Conservation (phyloP, 2,113 vertebrate species). For the Pelecanoides urinatrix region DNA sequence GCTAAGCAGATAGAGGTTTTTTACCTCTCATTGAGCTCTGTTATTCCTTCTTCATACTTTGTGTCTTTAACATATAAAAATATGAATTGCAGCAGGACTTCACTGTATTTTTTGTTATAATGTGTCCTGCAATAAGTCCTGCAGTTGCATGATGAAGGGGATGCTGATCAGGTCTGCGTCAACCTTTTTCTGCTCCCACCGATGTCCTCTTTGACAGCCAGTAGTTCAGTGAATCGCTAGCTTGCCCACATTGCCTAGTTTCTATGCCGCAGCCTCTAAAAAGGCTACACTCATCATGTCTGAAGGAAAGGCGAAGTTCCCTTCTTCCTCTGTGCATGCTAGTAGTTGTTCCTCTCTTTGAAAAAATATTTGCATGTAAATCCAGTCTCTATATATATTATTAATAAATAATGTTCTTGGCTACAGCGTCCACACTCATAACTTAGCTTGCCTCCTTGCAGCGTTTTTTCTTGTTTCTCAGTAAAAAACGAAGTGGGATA, state of each 20-base stretch:
- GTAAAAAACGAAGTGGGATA: neutral
- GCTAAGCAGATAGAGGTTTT: neutral
- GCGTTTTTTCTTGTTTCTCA: neutral
- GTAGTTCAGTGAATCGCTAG: neutral
- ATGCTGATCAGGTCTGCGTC: neutral
- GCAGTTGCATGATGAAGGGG: neutral
- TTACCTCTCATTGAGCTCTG: neutral
- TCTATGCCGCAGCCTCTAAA: neutral
- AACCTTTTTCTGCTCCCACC: neutral
- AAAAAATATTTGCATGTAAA: neutral
- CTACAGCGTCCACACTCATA: neutral
- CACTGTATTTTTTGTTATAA: neutral
- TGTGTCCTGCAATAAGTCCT: neutral
- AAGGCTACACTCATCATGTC: rapidly evolving
- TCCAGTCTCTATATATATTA: neutral
- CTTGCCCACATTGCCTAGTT: neutral
- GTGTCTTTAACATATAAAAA: neutral
- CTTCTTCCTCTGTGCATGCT: neutral
- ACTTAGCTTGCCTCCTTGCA: neutral
- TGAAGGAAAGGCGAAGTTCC: neutral
- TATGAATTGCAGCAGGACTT: neutral
- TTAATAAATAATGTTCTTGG: neutral
- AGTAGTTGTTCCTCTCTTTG: neutral
- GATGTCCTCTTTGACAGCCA: rapidly evolving
- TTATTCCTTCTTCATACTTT: neutral